A percentile compares a stretch with the other conserved stretches of the same genome.
These are phyloP conservation scores for Proterorhinus semilunaris DNA, from an alignment of 2,113 vertebrate genomes.

Conservation along the genomic window DNA sequence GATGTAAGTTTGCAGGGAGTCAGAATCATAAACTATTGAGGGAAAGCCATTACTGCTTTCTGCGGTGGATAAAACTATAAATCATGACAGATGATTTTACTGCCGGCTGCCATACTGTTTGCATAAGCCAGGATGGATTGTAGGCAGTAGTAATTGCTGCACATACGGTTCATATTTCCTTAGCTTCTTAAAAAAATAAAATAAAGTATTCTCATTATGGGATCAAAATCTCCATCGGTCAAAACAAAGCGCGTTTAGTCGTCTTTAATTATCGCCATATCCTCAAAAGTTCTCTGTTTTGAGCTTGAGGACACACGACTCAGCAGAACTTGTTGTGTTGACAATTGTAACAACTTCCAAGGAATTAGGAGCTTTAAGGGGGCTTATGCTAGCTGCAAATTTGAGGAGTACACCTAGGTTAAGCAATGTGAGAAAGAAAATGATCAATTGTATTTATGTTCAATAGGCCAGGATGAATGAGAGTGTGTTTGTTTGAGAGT, in stretches of 20 bases:
- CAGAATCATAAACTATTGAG: neutral
- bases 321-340: neutral
- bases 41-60: neutral
- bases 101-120: conserved; percentile 5
- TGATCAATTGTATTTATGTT: too few relatives aligned
- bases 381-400: too few relatives aligned
- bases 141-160: conserved; percentile 7
- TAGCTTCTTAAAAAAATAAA: neutral
- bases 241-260: neutral
- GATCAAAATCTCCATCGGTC: conserved; percentile 3
- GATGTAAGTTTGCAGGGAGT: conserved; percentile 8
- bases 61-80: conserved; percentile 11
- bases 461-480: too few relatives aligned
- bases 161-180: conserved; percentile 7
- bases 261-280: neutral
- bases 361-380: too few relatives aligned
- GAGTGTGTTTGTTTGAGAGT: too few relatives aligned
- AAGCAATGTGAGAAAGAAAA: too few relatives aligned
- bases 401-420: too few relatives aligned
- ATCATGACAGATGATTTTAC: conserved; percentile 10
- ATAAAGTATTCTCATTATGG: neutral
- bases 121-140: conserved; percentile 8
- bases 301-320: neutral
- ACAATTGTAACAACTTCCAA: conserved; percentile 1
- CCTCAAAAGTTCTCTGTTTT: neutral